These are phyloP conservation scores for Biston betularia DNA, from an alignment of 2,888 invertebrate genomes.

Conservation along the genomic window DNA sequence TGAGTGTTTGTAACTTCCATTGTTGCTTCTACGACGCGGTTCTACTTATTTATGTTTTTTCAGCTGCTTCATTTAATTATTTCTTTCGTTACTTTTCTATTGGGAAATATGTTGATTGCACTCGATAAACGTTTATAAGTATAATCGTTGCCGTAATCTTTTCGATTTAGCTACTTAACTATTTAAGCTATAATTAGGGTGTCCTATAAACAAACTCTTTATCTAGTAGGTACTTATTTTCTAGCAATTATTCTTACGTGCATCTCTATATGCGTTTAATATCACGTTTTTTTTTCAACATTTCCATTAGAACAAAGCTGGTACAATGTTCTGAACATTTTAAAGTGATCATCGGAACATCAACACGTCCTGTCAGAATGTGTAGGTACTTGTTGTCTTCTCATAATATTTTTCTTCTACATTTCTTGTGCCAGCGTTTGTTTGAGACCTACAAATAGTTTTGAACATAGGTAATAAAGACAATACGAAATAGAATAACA, in stretches of 20 bases:
- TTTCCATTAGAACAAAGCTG: slow-evolving; percentile 46
- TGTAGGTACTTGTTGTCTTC: background rate
- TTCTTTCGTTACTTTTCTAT: background rate
- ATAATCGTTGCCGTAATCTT: slow-evolving; percentile 33
- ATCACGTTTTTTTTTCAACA: slow-evolving; percentile 34
- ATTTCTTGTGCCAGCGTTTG: slow-evolving; percentile 18
- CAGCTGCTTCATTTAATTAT: slow-evolving; percentile 8
- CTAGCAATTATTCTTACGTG: slow-evolving; percentile 44
- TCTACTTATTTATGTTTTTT: slow-evolving; percentile 39
- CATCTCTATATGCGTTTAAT: slow-evolving; percentile 40
- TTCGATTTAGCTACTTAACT: slow-evolving; percentile 45
- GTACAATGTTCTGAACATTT: slow-evolving; percentile 40
- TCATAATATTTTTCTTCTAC: background rate
- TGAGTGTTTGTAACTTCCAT: slow-evolving; percentile 79
- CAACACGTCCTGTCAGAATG: background rate
- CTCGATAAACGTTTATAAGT: slow-evolving; percentile 35
- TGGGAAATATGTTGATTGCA: slow-evolving; percentile 4
- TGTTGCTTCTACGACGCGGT: slow-evolving; percentile 64
- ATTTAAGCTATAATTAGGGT: slow-evolving; percentile 45
- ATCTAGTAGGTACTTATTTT: slow-evolving; percentile 38
- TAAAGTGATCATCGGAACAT: background rate
- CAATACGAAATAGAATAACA: slow-evolving; percentile 80
- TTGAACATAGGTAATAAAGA: slow-evolving; percentile 85
- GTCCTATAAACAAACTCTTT: slow-evolving; percentile 41
- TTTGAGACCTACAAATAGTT: slow-evolving; percentile 57